Base-by-base conservation (phyloP, 2,113 vertebrate species). In the human (Homo sapiens) region DNA sequence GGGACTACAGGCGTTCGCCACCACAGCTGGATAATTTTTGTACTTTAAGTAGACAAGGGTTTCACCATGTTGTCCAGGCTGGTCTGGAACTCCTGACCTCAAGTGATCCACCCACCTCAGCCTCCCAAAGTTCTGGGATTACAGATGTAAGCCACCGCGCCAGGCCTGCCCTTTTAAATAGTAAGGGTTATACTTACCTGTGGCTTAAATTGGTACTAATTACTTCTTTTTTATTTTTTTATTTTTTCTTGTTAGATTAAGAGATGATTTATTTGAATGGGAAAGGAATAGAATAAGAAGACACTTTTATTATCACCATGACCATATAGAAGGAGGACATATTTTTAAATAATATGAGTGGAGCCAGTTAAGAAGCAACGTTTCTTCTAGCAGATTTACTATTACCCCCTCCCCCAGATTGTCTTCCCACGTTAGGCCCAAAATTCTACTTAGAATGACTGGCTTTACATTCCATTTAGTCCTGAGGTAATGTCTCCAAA, bases 201-300 rank as follows among this genome's bases (percentile, higher is more conserved):
- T 59, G 75, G 72, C 27, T 75, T 80, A 66, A 92, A 66, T 52
- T 9, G 20, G 14, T 18, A 16, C 57, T 86, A 35, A 86, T 43
- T 3, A 18, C 52, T 55, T 55, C 17, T 55, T 55, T 55, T 18
- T 52, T 16, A 17, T 52, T 52, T 52, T 55, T 55, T 55, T 18
- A 18, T 55, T 20, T 55, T 55, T 55, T 55, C 52, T 55, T 99
- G 98, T 76, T 90, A 84, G 68, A 96, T 83, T 91, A 72, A 87
- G 57, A 52, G 6, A 96, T 64, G 5, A 70, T 73, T 96, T 86
- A 94, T 61, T 93, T 89, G 27, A 89, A 61, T 61, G 89, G 45
- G 48, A 95, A 96, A 90, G 20, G 6, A 89, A 82, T 20, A 12
- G 6, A 81, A 6, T 14, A 68, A 72, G 7, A 87, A 48, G 57